These are phyloP conservation scores for Vanacampus margaritifer DNA, from an alignment of 2,113 vertebrate genomes.

Conservation along the genomic window DNA sequence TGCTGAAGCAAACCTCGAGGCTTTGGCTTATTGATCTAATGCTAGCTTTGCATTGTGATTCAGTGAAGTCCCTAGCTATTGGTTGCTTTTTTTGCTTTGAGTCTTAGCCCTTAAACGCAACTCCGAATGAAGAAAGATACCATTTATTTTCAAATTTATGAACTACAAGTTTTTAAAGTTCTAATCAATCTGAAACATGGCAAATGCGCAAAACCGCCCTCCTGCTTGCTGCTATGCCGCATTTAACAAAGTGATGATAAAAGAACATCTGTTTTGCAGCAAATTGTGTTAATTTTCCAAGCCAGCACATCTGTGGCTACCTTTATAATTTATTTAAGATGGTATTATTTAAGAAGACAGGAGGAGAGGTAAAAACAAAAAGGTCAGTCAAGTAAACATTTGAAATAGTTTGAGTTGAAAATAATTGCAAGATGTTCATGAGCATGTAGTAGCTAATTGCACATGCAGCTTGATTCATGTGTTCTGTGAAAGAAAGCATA, in stretches of 20 bases:
- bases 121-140: not conserved
- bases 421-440: no score
- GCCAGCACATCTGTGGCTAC: not conserved
- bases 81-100: slow-evolving; percentile 15
- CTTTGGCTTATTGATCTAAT: slow-evolving; percentile 4
- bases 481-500: no score
- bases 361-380: not conserved
- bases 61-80: not conserved
- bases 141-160: not conserved
- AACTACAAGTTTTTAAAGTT: not conserved
- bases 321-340: not conserved
- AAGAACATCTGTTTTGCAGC: slow-evolving; percentile 24
- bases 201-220: not conserved
- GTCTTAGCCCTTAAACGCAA: slow-evolving; percentile 13
- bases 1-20: slow-evolving; percentile 17
- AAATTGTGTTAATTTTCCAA: slow-evolving; percentile 10
- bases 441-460: no score
- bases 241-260: slow-evolving; percentile 23
- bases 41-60: slow-evolving; percentile 30
- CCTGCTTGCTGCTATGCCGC: slow-evolving; percentile 5
- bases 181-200: not conserved
- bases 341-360: not conserved
- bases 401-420: no score
- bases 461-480: no score
- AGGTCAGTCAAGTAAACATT: not conserved